Conservation (phyloP, 2,113 vertebrate species). For the Coreoperca whiteheadi region DNA sequence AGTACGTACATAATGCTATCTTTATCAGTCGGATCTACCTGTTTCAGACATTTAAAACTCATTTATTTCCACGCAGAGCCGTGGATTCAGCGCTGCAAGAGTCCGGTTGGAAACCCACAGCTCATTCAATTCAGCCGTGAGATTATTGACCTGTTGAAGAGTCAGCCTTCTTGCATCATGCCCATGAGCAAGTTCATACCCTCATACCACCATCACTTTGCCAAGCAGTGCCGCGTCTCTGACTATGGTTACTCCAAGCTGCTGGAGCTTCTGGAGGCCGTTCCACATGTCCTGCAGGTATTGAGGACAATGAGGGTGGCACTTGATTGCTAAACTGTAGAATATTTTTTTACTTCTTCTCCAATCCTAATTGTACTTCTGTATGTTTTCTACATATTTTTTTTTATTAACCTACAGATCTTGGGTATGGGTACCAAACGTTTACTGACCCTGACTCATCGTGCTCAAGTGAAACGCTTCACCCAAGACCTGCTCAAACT, state of each 20-base stretch:
- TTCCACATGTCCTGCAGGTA: slow-evolving; percentile 97
- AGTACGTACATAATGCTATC: background rate
- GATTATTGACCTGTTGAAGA: slow-evolving; percentile 95
- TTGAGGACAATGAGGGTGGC: accelerated
- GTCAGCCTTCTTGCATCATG: slow-evolving; percentile 90
- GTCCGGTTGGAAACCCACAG: slow-evolving; percentile 96
- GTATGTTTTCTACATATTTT: background rate
- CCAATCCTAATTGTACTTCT: background rate
- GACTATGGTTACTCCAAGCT: slow-evolving; percentile 97
- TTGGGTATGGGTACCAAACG: slow-evolving; percentile 96
- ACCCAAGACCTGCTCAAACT: slow-evolving; percentile 97
- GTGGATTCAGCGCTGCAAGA: slow-evolving; percentile 95
- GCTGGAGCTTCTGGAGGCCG: slow-evolving; percentile 94
- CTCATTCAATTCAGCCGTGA: slow-evolving; percentile 98
- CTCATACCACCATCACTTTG: slow-evolving; percentile 96
- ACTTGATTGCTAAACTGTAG: too few species aligned
- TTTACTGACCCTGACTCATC: slow-evolving; percentile 93
- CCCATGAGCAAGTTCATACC: slow-evolving; percentile 96
- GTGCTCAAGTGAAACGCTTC: slow-evolving; percentile 97
- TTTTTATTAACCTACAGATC: slow-evolving; percentile 84
- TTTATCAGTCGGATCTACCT: background rate
- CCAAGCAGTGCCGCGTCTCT: slow-evolving; percentile 96
- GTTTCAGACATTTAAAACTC: background rate
- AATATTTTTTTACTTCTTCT: background rate
- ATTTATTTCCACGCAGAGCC: slow-evolving; percentile 83